Conservation (phyloP, 2,888 invertebrate genomes). For the Actias luna region DNA sequence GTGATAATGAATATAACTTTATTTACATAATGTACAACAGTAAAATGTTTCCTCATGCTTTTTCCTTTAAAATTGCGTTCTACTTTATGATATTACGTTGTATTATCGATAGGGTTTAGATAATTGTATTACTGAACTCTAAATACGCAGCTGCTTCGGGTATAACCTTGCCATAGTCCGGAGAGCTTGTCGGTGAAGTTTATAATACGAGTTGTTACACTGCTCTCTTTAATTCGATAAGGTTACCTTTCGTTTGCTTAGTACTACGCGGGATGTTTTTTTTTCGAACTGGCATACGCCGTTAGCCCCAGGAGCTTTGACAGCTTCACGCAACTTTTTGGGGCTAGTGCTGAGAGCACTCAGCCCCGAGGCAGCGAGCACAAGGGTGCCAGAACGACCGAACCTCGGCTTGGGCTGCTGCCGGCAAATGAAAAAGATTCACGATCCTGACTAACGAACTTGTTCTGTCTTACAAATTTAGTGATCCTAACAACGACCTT, state of each 20-base stretch:
- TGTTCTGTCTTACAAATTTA: too few species aligned
- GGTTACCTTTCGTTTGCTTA: conserved; percentile 49
- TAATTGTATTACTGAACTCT: background rate
- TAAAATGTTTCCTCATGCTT: background rate
- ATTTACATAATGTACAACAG: background rate
- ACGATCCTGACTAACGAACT: too few species aligned
- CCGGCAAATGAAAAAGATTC: too few species aligned
- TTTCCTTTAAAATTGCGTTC: background rate
- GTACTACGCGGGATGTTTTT: conserved; percentile 26
- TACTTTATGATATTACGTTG: background rate
- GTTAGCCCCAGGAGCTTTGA: too few species aligned
- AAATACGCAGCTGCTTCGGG: conserved; percentile 63
- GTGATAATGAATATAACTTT: background rate
- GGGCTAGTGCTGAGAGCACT: too few species aligned
- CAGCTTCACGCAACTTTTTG: too few species aligned
- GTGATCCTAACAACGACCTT: too few species aligned
- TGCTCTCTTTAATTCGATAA: conserved; percentile 51
- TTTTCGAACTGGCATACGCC: too few species aligned
- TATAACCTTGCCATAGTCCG: conserved; percentile 65
- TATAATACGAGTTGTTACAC: conserved; percentile 40
- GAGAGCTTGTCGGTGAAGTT: conserved; percentile 41
- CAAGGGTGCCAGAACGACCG: too few species aligned
- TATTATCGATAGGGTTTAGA: background rate
- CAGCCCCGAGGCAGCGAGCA: too few species aligned
- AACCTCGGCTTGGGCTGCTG: too few species aligned